Evolutionary conservation across 2,797 vertebrate genomes (phyloP).

Genomic region (Poeciliopsis presidionis): DNA sequence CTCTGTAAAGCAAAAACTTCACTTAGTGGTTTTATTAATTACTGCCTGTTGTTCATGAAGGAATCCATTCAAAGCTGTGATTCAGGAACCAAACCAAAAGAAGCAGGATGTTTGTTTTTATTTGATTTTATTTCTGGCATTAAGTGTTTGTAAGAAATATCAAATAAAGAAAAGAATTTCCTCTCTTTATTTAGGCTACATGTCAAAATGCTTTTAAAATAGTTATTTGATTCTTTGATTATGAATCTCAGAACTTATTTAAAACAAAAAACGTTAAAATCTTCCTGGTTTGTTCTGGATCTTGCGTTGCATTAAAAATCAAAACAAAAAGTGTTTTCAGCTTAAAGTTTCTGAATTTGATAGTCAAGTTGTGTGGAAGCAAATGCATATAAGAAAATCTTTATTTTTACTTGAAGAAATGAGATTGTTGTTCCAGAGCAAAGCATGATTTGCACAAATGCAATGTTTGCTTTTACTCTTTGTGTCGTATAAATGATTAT

Average conservation of each 20-base stretch:
- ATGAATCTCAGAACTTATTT: background rate
- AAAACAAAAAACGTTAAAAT: background rate
- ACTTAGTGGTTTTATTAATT: too few species aligned
- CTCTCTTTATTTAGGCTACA: background rate
- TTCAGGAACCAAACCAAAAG: too few species aligned
- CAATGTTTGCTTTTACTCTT: background rate
- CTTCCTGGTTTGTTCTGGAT: background rate
- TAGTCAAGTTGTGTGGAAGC: background rate
- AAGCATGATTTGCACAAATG: background rate
- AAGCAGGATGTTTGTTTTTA: too few species aligned
- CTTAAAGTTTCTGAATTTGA: background rate
- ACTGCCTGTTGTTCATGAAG: too few species aligned
- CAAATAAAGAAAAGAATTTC: background rate
- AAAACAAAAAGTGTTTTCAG: background rate
- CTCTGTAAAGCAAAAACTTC: too few species aligned
- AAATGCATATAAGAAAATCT: background rate
- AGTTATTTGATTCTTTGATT: background rate
- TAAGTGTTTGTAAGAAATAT: too few species aligned
- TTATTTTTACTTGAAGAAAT: background rate
- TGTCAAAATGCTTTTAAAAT: background rate
- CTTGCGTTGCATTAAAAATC: background rate
- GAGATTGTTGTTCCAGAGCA: background rate
- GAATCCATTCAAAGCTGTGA: too few species aligned
- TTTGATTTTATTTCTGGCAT: too few species aligned
- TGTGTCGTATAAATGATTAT: background rate